Conservation (phyloP, 2,113 vertebrate genomes). For the Trematomus loennbergii region DNA sequence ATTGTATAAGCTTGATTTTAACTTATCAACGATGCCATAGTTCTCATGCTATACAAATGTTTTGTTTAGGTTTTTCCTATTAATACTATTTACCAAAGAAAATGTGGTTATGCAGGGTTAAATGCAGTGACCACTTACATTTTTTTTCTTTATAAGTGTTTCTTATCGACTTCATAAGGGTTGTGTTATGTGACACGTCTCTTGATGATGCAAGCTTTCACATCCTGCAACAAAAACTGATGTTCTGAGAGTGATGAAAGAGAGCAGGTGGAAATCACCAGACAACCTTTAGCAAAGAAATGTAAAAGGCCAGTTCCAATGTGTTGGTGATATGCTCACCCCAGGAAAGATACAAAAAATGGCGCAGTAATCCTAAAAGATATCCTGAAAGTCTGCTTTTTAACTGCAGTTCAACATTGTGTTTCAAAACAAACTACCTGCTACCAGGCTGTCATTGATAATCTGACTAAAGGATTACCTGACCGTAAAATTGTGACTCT, state of each 20-base stretch:
- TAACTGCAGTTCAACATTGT: no score
- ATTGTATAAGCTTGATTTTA: no score
- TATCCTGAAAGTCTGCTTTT: no score
- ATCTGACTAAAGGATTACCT: neutral
- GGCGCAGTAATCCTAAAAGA: neutral
- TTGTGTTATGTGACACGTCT: neutral
- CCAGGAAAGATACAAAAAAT: neutral
- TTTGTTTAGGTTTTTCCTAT: no score
- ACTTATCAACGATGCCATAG: no score
- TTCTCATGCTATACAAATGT: no score
- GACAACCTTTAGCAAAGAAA: neutral
- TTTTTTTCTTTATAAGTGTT: neutral
- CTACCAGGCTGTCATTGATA: neutral
- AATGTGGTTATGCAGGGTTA: no score
- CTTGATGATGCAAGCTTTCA: neutral
- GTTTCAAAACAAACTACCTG: no score
- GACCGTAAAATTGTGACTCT: neutral
- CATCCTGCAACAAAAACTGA: neutral
- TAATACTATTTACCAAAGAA: no score
- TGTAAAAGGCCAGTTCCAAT: neutral
- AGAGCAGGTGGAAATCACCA: no score
- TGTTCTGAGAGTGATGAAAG: neutral
- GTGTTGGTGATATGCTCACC: neutral
- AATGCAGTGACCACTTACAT: no score
- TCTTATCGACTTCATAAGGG: neutral